Evolutionary conservation across 1,140 invertebrate species (phyloP), one percentile per base, ranked within the genome.

Genomic region (Leptinotarsa undecemlineata): DNA sequence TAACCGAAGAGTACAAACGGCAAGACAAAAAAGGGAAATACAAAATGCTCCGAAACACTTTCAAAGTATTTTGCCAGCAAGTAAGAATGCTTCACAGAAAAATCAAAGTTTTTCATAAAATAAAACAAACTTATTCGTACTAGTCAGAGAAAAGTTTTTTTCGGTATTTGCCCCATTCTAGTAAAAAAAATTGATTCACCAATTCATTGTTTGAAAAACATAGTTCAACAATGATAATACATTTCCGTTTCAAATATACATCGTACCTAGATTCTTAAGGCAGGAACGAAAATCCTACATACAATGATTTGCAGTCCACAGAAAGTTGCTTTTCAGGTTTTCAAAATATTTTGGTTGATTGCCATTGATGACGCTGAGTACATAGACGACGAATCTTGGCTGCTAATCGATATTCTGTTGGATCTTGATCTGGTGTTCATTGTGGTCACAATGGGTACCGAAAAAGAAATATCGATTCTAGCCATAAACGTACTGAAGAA

Each of bases 321-420:
- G 8, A 11, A 42, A 42, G 8, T 42, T 42, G 8, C 8, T 17
- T 57, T 57, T 4, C 14, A 86, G 86, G 80, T 78, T 76, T 84
- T 86, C 33, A 48, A 48, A 3, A 77, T 73, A n/a, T 72, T 85
- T 4, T 88, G 87, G 85, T 79, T 90, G 3, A 75, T 90, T n/a
- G 85, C 87, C 0, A 84, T 90, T 6, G 88, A 89, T 67, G 86
- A 89, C 67, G 84, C 84, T 0, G 87, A 90, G 73, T 82, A 86
- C 68, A 83, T 86, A 3, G 90, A 91, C 68, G 76, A 86, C 0
- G 86, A 89, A 68, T 90, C 90, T 0, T 86, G 89, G 82, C 75
- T 81, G 1, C 48, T 90, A 0, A 74, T 90, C 4, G 73, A 84
- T 0, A 80, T 85, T 8, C 75, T 90, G 0, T 76, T 77, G 60